phyloP scores from a whole-genome alignment of 2,888 invertebrate species.

The Merodon equestris region DNA sequence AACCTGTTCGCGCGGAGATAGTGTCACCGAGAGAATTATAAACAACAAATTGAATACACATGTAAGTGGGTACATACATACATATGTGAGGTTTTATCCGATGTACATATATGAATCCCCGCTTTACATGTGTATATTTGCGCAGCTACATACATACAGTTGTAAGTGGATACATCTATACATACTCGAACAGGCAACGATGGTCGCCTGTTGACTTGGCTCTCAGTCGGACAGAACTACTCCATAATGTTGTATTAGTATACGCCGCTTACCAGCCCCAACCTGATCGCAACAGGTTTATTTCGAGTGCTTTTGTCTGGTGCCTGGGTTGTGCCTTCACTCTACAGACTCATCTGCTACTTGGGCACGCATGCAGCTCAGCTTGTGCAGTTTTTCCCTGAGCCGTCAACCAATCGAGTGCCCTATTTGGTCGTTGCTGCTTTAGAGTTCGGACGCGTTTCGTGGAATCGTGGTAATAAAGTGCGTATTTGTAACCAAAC shows the following conservation, averaged over 20 bases:
- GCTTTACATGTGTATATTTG: too few species aligned
- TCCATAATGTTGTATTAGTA: conserved; percentile 1
- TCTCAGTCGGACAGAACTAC: conserved; percentile 20
- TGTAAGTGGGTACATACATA: too few species aligned
- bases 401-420: conserved; percentile 12
- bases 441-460: conserved; percentile 29
- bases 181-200: conserved; percentile 10
- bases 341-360: conserved; percentile 19
- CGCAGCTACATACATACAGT: background rate
- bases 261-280: conserved; percentile 25
- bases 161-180: background rate
- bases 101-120: conserved; percentile 3
- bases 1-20: conserved; percentile 71
- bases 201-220: too few species aligned
- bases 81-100: conserved; percentile 13
- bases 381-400: conserved; percentile 11
- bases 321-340: background rate
- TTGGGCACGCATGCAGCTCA: conserved; percentile 46
- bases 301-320: conserved; percentile 14
- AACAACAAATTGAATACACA: conserved; percentile 19
- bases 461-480: conserved; percentile 4
- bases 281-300: conserved; percentile 58
- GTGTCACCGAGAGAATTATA: conserved; percentile 49
- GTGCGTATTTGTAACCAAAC: too few species aligned
- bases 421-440: conserved; percentile 21